These are phyloP conservation scores for Steinernema feltiae DNA, from an alignment of 1,140 invertebrate genomes.

Conservation along the genomic window DNA sequence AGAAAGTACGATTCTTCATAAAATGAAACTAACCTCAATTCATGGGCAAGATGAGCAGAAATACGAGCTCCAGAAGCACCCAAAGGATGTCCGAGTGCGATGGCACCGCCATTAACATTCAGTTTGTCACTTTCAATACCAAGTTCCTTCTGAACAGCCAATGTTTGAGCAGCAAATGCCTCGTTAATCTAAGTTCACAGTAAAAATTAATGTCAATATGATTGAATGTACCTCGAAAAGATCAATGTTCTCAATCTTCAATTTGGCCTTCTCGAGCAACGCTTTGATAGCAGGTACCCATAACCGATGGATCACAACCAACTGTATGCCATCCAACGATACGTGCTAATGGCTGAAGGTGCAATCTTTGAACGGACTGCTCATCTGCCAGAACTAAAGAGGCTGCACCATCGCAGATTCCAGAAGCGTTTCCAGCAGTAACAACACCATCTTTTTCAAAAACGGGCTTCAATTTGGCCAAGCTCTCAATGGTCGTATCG, in stretches of 20 bases:
- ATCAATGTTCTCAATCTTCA: conserved; percentile 78
- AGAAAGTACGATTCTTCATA: too few relatives aligned
- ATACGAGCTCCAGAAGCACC: conserved; percentile 88
- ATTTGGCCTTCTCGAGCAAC: conserved; percentile 67
- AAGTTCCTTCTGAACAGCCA: conserved; percentile 76
- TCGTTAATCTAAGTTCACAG: conserved; percentile 78
- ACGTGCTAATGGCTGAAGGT: conserved; percentile 66
- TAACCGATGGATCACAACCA: conserved; percentile 62
- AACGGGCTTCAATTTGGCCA: conserved; percentile 74
- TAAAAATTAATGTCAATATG: conserved; percentile 60
- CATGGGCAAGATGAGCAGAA: conserved; percentile 81
- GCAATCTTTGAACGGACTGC: conserved; percentile 74
- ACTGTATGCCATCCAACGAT: conserved; percentile 61
- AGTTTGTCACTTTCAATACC: conserved; percentile 77
- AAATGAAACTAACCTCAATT: conserved; percentile 75
- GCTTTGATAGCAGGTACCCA: conserved; percentile 79
- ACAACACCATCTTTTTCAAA: conserved; percentile 94
- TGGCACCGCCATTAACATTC: conserved; percentile 91
- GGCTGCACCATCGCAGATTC: conserved; percentile 89
- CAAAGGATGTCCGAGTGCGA: conserved; percentile 92
- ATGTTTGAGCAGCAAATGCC: conserved; percentile 84
- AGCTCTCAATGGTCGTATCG: conserved; percentile 73
- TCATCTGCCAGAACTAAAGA: conserved; percentile 80
- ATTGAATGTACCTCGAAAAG: conserved; percentile 68
- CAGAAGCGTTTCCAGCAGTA: conserved; percentile 89